Evolutionary conservation across 2,888 invertebrate genomes (phyloP).

Genomic region (Loripinus fragilis): DNA sequence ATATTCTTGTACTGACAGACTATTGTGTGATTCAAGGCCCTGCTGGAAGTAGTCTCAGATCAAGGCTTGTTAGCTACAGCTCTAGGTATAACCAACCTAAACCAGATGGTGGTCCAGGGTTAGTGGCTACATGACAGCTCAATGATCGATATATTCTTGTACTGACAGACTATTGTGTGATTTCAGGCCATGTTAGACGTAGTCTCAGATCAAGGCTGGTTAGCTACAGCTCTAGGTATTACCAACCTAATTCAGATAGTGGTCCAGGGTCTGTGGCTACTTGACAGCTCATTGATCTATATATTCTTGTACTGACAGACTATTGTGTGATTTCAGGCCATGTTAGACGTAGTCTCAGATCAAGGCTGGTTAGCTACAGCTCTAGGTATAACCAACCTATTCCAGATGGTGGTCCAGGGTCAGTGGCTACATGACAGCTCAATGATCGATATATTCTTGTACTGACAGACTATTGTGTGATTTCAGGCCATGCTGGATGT

Average conservation of each 20-base stretch:
- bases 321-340: slow-evolving; percentile 95
- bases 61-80: too few species aligned
- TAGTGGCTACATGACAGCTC: too few species aligned
- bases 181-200: slow-evolving; percentile 98
- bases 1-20: too few species aligned
- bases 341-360: slow-evolving; percentile 97
- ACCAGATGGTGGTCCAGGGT: too few species aligned
- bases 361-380: slow-evolving; percentile 85
- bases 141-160: too few species aligned
- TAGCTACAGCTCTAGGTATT: slow-evolving; percentile 90
- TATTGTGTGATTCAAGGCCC: slow-evolving; percentile 93
- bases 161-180: too few species aligned
- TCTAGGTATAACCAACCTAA: too few species aligned
- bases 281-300: slow-evolving; percentile 85
- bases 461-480: too few species aligned
- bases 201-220: slow-evolving; percentile 95
- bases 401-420: slow-evolving; percentile 79
- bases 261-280: slow-evolving; percentile 86
- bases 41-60: slow-evolving; percentile 97
- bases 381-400: slow-evolving; percentile 88
- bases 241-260: slow-evolving; percentile 86
- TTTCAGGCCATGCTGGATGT: slow-evolving; percentile 97
- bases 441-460: too few species aligned
- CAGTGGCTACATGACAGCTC: slow-evolving; percentile 87
- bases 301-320: too few species aligned